These are phyloP conservation scores for Notarius lentiginosus DNA, from an alignment of 2,113 vertebrate genomes.

Conservation along the genomic window DNA sequence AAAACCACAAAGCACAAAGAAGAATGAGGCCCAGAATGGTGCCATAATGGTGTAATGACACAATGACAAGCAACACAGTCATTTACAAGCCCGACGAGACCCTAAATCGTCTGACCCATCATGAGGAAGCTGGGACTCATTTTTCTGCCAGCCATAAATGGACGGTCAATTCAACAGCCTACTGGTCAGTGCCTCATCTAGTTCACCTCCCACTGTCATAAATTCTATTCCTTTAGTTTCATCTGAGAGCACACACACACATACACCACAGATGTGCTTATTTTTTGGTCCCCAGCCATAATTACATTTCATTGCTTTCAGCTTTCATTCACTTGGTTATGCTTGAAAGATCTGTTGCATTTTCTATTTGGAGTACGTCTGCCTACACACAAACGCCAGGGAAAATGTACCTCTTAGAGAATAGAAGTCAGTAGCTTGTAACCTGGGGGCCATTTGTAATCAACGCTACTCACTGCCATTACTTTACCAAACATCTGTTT, in stretches of 20 bases:
- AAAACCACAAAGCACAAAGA: constrained; percentile 37
- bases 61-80: constrained; percentile 55
- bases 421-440: constrained; percentile 48
- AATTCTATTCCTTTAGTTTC: constrained; percentile 58
- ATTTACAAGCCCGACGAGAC: constrained; percentile 69
- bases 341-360: constrained; percentile 50
- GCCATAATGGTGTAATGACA: constrained; percentile 66
- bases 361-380: constrained; percentile 37
- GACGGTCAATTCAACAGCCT: constrained; percentile 66
- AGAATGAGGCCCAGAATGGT: constrained; percentile 37
- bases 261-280: constrained; percentile 51
- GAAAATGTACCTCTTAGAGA: constrained; percentile 53
- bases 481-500: constrained; percentile 26
- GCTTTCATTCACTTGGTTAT: constrained; percentile 58
- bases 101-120: constrained; percentile 68
- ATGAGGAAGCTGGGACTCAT: constrained; percentile 64
- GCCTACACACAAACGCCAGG: constrained; percentile 39
- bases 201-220: constrained; percentile 60
- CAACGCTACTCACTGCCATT: constrained; percentile 40
- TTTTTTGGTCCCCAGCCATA: constrained; percentile 47
- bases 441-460: constrained; percentile 54
- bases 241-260: constrained; percentile 20
- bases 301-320: constrained; percentile 52
- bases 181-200: constrained; percentile 67
- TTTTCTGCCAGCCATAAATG: constrained; percentile 60